A percentile compares a stretch with the other conserved stretches of the same genome.
These are phyloP conservation scores for Leucophenga montana DNA, from an alignment of 2,888 invertebrate genomes.

Conservation along the genomic window DNA sequence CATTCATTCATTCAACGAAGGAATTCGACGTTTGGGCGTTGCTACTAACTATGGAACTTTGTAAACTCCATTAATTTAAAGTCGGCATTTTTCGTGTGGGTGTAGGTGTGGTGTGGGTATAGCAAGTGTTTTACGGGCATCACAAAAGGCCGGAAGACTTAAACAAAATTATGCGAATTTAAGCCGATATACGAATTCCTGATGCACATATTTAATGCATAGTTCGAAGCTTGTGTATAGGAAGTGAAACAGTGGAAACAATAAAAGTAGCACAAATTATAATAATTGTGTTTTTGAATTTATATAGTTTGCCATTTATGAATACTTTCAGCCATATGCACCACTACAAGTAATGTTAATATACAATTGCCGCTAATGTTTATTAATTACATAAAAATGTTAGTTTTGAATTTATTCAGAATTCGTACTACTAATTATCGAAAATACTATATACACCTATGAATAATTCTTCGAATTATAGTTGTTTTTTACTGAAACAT, in stretches of 20 bases:
- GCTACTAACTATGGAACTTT: conserved; percentile 41
- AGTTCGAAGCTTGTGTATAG: too few relatives aligned
- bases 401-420: too few relatives aligned
- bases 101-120: background rate
- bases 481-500: too few relatives aligned
- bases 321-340: too few relatives aligned
- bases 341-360: too few relatives aligned
- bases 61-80: conserved; percentile 53
- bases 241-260: background rate
- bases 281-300: background rate
- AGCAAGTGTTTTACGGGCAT: background rate
- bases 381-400: too few relatives aligned
- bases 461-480: too few relatives aligned
- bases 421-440: too few relatives aligned
- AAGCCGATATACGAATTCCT: conserved; percentile 3
- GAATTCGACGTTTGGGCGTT: background rate
- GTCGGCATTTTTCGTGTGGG: background rate
- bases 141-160: conserved; percentile 15
- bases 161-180: conserved; percentile 12
- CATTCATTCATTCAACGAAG: conserved; percentile 1
- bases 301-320: too few relatives aligned
- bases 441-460: too few relatives aligned
- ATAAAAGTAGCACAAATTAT: too few relatives aligned
- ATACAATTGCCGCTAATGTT: too few relatives aligned
- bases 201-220: conserved; percentile 9